Conservation (phyloP, 2,888 invertebrate genomes). For the Harpalus rufipes region DNA sequence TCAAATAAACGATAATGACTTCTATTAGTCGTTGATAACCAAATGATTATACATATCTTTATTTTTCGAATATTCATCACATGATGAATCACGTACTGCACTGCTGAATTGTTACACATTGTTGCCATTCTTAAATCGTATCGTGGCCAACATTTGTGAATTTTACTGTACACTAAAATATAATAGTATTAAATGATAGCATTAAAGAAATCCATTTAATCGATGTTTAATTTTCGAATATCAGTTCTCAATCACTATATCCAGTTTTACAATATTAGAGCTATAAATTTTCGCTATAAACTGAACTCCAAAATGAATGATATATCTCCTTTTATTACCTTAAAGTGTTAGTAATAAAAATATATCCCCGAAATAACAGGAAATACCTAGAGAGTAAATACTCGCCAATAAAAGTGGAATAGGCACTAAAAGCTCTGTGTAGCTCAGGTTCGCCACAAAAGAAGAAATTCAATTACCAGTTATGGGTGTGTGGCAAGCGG, state of each 20-base stretch:
- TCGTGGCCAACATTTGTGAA: too few species aligned
- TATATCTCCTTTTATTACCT: constrained; percentile 17
- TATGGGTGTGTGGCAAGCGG: constrained; percentile 32
- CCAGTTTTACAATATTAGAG: background rate
- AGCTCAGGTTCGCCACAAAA: constrained; percentile 32
- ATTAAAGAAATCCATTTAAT: background rate
- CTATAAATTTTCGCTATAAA: constrained; percentile 11
- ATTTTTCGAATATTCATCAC: too few species aligned
- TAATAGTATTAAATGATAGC: background rate
- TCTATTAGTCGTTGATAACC: too few species aligned
- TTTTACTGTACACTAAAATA: background rate
- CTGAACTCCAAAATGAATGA: constrained; percentile 27
- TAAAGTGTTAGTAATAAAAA: constrained; percentile 41
- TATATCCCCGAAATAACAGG: constrained; percentile 26
- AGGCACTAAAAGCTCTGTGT: constrained; percentile 31
- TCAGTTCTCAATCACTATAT: background rate
- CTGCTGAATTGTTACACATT: too few species aligned
- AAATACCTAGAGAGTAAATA: constrained; percentile 42
- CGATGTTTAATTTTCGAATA: background rate
- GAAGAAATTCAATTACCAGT: constrained; percentile 46
- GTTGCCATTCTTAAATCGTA: too few species aligned
- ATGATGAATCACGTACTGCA: too few species aligned
- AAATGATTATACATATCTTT: too few species aligned
- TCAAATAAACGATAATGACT: too few species aligned
- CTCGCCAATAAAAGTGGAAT: constrained; percentile 25